phyloP scores from a whole-genome alignment of 2,113 vertebrate genomes.

The Chionomys nivalis region DNA sequence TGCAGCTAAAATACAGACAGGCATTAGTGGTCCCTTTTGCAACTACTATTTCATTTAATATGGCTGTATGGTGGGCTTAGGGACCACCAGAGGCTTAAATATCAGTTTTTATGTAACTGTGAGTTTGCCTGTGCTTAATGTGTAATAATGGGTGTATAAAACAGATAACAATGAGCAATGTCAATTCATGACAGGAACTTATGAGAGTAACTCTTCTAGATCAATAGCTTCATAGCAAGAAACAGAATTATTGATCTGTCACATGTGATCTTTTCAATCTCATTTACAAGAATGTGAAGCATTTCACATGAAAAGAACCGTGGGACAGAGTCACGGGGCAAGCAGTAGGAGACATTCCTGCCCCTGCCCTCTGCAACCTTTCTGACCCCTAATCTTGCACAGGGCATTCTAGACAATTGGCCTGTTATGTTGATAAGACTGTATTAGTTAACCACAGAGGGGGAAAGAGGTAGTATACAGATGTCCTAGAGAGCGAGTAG shows the following conservation, averaged over 20 bases:
- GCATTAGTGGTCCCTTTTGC: too few relatives aligned
- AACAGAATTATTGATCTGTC: slow-evolving; percentile 42
- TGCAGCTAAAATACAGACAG: not conserved
- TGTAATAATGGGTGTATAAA: slow-evolving; percentile 19
- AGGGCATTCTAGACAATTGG: not conserved
- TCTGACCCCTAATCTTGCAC: not conserved
- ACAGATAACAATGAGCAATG: slow-evolving; percentile 24
- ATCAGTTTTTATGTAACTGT: not conserved
- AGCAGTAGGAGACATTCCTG: not conserved
- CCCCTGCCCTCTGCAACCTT: not conserved
- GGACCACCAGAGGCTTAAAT: not conserved
- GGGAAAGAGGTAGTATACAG: not conserved
- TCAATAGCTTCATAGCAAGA: not conserved
- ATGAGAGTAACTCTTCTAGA: not conserved
- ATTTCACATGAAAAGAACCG: not conserved
- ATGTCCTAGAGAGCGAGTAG: not conserved
- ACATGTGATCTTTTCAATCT: slow-evolving; percentile 40
- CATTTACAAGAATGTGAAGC: not conserved
- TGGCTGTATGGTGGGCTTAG: not conserved
- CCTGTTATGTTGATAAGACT: not conserved
- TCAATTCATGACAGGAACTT: slow-evolving; percentile 31
- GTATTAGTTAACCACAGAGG: not conserved
- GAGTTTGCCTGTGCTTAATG: not conserved
- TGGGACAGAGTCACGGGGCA: not conserved
- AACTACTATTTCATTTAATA: not conserved